A percentile compares a stretch with the other conserved stretches of the same genome.
These are phyloP conservation scores for Trichoplusia ni DNA, from an alignment of 1,140 invertebrate genomes.

Conservation along the genomic window DNA sequence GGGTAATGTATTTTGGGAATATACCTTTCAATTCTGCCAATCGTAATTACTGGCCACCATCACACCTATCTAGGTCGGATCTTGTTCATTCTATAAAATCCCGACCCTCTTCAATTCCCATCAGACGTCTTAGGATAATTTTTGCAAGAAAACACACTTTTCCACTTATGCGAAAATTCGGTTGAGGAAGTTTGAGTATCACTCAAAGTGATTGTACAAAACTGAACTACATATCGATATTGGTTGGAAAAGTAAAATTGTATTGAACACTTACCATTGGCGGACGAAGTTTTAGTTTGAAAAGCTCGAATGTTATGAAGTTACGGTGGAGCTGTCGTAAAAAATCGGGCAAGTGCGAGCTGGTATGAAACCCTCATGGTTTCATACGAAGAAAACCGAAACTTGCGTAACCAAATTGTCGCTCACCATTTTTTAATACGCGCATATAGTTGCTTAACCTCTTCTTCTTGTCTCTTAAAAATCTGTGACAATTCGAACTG, in stretches of 20 bases:
- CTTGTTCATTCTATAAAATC: not conserved
- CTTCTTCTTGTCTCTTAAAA: no score
- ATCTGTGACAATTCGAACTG: no score
- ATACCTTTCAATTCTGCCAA: conserved; percentile 17
- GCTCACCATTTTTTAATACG: no score
- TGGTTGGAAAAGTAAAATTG: not conserved
- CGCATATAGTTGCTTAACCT: no score
- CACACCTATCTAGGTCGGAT: conserved; percentile 14
- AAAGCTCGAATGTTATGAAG: no score
- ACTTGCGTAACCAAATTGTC: no score
- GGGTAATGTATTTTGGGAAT: no score
- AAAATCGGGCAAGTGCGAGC: no score
- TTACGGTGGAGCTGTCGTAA: no score
- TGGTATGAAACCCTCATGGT: no score
- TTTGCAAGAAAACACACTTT: conserved; percentile 21
- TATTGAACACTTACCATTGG: not conserved
- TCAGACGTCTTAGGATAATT: conserved; percentile 17
- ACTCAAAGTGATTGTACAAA: conserved; percentile 1
- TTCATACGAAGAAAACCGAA: no score
- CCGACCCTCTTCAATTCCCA: conserved; percentile 15
- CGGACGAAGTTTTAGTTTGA: not conserved
- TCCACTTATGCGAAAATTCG: conserved; percentile 4
- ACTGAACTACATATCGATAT: not conserved
- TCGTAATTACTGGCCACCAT: conserved; percentile 23
- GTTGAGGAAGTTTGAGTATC: not conserved